Conservation (phyloP, 2,888 invertebrate species). For the Pristionchus exspectatus region DNA sequence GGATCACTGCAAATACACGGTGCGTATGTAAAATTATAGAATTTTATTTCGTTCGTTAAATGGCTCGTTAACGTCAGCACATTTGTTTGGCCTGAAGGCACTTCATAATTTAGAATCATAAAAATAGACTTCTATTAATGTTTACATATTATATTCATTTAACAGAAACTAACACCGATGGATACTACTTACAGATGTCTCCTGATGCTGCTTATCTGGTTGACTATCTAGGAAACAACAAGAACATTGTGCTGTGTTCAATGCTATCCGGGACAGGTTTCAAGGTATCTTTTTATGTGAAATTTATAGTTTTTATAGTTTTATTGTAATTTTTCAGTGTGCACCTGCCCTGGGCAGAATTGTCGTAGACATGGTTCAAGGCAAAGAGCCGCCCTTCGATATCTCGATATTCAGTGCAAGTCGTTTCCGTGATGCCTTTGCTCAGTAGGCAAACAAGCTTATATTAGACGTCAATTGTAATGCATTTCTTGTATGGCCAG, state of each 20-base stretch:
- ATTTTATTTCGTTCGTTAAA: too few relatives aligned
- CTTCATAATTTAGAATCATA: too few relatives aligned
- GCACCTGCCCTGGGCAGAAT: slow-evolving; percentile 67
- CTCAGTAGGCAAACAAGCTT: not conserved
- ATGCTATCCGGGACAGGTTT: slow-evolving; percentile 77
- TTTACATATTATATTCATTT: too few relatives aligned
- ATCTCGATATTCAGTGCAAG: slow-evolving; percentile 62
- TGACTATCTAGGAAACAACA: slow-evolving; percentile 60
- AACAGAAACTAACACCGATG: too few relatives aligned
- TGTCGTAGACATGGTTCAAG: slow-evolving; percentile 63
- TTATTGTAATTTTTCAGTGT: slow-evolving; percentile 43
- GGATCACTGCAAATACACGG: slow-evolving; percentile 69
- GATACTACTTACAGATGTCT: slow-evolving; percentile 59
- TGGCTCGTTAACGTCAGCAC: too few relatives aligned
- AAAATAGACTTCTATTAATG: too few relatives aligned
- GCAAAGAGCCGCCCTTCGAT: slow-evolving; percentile 63
- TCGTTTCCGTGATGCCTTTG: slow-evolving; percentile 47
- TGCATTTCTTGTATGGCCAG: not conserved
- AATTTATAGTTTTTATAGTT: not conserved
- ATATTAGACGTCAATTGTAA: not conserved
- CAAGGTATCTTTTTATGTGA: slow-evolving; percentile 64
- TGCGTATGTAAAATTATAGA: slow-evolving; percentile 43
- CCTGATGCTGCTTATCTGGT: slow-evolving; percentile 66
- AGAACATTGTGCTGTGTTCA: slow-evolving; percentile 72
- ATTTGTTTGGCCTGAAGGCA: too few relatives aligned